Percentiles rank a stretch among this genome's conserved stretches.
Conservation (phyloP, 2,888 invertebrate species). For the Operophtera brumata region DNA sequence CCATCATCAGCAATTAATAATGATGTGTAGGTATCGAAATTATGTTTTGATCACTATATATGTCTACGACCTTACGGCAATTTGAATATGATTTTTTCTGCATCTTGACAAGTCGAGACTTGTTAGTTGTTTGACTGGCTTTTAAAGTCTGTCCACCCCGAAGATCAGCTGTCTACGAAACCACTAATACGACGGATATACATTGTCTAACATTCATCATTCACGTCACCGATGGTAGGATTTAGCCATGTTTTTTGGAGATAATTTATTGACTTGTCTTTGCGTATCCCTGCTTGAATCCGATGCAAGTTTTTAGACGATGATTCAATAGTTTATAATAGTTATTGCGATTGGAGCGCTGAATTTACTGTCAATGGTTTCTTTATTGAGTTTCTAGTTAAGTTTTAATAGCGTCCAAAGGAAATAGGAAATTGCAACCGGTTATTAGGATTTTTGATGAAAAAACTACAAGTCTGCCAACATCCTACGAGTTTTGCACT, state of each 20-base stretch:
- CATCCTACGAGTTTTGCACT: slow-evolving; percentile 13
- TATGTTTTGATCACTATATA: slow-evolving; percentile 30
- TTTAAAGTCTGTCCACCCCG: slow-evolving; percentile 54
- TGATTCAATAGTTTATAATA: slow-evolving; percentile 48
- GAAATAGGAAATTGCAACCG: slow-evolving; percentile 31
- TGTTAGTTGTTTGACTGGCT: slow-evolving; percentile 57
- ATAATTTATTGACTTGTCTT: slow-evolving; percentile 60
- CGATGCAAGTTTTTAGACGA: slow-evolving; percentile 55
- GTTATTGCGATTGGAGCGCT: slow-evolving; percentile 19
- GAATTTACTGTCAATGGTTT: slow-evolving; percentile 43
- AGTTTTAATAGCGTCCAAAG: slow-evolving; percentile 38
- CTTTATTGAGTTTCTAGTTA: slow-evolving; percentile 38
- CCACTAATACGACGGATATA: slow-evolving; percentile 62
- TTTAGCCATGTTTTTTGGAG: slow-evolving; percentile 55
- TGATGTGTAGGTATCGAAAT: slow-evolving; percentile 29
- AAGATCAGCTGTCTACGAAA: slow-evolving; percentile 53
- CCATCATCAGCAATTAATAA: slow-evolving; percentile 33
- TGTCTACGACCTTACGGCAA: slow-evolving; percentile 31
- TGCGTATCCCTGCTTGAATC: slow-evolving; percentile 55
- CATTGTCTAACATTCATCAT: slow-evolving; percentile 70
- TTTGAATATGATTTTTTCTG: slow-evolving; percentile 45
- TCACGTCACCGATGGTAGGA: slow-evolving; percentile 60
- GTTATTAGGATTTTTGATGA: slow-evolving; percentile 17
- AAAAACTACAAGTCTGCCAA: slow-evolving; percentile 6
- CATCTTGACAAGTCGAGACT: slow-evolving; percentile 50